Evolutionary conservation across 2,797 vertebrate species (phyloP).

Genomic region (Spinibarbus caldwelli): DNA sequence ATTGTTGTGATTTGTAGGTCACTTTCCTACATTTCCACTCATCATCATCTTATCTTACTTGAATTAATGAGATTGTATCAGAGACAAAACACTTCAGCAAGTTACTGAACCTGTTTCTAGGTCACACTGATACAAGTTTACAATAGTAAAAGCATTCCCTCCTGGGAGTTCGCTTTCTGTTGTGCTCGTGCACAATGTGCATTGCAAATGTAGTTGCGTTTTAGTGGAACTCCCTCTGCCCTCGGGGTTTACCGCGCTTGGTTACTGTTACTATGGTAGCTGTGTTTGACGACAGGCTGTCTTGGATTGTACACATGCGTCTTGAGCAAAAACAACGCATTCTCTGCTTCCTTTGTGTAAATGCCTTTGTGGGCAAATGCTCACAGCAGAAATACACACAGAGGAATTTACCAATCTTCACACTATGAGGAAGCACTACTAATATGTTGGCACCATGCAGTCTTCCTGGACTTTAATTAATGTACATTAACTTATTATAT

Average conservation of each 20-base stretch:
- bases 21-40: neutral
- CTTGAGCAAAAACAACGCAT: constrained; percentile 31
- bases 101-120: constrained; percentile 5
- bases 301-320: constrained; percentile 38
- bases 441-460: neutral
- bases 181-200: constrained; percentile 3
- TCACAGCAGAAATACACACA: neutral
- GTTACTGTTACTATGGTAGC: constrained; percentile 56
- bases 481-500: neutral
- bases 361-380: constrained; percentile 39
- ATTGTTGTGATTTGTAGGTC: constrained; percentile 29
- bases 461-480: constrained; percentile 16
- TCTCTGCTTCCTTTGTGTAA: constrained; percentile 44
- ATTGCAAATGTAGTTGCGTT: neutral
- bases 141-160: neutral
- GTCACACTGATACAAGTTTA: constrained; percentile 6
- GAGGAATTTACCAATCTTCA: constrained; percentile 46
- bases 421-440: constrained; percentile 29
- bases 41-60: neutral
- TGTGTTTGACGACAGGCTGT: constrained; percentile 43
- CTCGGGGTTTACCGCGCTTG: constrained; percentile 2
- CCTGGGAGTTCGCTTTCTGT: constrained; percentile 11
- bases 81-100: no score
- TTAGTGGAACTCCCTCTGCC: constrained; percentile 22
- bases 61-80: neutral